Evolutionary conservation across 2,797 vertebrate species (phyloP).

Genomic region (Manis crassicaudata): DNA sequence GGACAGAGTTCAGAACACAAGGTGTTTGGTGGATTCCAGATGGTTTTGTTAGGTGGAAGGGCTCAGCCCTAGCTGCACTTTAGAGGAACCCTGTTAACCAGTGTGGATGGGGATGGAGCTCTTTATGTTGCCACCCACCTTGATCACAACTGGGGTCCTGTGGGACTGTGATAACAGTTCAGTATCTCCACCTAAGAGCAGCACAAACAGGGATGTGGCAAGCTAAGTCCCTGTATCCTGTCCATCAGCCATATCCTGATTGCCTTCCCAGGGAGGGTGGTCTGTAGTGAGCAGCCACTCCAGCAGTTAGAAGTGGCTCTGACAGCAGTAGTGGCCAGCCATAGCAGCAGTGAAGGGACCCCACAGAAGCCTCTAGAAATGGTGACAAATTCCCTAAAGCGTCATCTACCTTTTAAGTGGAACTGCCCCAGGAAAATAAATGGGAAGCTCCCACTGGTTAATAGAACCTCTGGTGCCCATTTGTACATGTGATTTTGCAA

Average conservation of each 20-base stretch:
- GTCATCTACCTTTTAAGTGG: background rate
- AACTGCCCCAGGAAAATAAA: constrained; percentile 29
- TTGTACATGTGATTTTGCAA: background rate
- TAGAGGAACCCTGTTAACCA: background rate
- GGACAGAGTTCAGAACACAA: background rate
- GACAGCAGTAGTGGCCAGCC: background rate
- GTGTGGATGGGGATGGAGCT: background rate
- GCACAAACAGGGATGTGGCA: background rate
- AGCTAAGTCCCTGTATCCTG: background rate
- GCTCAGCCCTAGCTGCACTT: background rate
- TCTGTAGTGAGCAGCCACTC: background rate
- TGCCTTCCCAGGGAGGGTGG: background rate
- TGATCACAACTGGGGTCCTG: background rate
- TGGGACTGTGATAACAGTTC: background rate
- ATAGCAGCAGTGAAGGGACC: background rate
- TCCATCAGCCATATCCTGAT: background rate
- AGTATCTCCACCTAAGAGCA: background rate
- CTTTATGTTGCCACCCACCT: background rate
- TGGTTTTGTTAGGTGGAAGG: background rate
- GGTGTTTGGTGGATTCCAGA: background rate
- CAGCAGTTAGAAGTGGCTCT: background rate
- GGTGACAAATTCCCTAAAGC: background rate
- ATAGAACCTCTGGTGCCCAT: background rate
- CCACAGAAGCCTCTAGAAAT: background rate
- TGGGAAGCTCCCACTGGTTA: background rate